Conservation (phyloP, 2,888 invertebrate species). For the Pachycephus smyrnensis region DNA sequence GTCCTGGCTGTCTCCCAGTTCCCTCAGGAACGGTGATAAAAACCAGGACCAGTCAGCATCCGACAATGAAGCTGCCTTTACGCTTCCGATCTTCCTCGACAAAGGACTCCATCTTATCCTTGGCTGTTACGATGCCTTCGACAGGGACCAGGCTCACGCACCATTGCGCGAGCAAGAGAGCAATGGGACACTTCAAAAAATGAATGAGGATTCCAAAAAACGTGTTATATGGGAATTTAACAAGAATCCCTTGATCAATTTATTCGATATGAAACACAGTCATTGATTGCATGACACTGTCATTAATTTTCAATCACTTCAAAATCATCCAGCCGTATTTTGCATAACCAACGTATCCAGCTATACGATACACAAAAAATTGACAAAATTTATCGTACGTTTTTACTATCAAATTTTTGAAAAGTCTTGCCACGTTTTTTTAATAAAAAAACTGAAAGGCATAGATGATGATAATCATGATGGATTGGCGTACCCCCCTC, state of each 20-base stretch:
- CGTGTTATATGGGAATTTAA: not conserved
- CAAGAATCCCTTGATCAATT: not conserved
- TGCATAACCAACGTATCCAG: too few relatives aligned
- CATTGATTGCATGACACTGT: too few relatives aligned
- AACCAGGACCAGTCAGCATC: conserved; percentile 60
- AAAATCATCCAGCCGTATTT: too few relatives aligned
- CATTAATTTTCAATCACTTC: too few relatives aligned
- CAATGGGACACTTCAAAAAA: not conserved
- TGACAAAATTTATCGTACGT: too few relatives aligned
- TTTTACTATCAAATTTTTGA: too few relatives aligned
- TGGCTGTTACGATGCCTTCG: not conserved
- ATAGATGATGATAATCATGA: conserved; percentile 22
- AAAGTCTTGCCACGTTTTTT: too few relatives aligned
- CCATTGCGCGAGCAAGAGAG: not conserved
- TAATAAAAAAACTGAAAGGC: not conserved
- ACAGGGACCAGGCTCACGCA: not conserved
- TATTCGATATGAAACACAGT: not conserved
- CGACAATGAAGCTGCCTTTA: conserved; percentile 50
- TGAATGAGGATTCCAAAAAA: not conserved
- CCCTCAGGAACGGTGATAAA: conserved; percentile 57
- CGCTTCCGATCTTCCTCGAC: conserved; percentile 31
- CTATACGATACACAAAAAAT: too few relatives aligned
- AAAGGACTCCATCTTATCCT: conserved; percentile 19
- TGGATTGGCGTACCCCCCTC: conserved; percentile 25
- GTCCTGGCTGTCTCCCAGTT: conserved; percentile 44